Percentiles rank a stretch among this genome's conserved stretches.
These are phyloP conservation scores for Bembecia ichneumoniformis DNA, from an alignment of 2,888 invertebrate genomes.

Conservation along the genomic window DNA sequence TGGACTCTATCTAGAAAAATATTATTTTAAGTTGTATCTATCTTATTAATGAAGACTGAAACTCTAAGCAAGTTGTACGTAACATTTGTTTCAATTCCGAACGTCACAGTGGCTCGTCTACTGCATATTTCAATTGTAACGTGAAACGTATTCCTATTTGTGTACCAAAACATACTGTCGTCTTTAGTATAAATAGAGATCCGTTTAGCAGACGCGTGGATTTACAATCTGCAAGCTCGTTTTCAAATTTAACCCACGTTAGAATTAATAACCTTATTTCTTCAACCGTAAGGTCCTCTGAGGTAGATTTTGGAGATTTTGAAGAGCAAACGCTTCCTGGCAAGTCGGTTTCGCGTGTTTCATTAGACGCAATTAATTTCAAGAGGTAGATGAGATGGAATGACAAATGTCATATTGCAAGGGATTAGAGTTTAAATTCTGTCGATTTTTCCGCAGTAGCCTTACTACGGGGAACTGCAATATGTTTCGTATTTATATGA, in stretches of 20 bases:
- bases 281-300: neutral
- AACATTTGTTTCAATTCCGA: neutral
- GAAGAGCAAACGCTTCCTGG: slow-evolving; percentile 8
- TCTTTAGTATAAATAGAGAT: slow-evolving; percentile 5
- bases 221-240: slow-evolving; percentile 8
- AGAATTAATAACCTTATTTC: neutral
- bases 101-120: neutral
- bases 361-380: slow-evolving; percentile 54
- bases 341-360: slow-evolving; percentile 29
- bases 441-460: neutral
- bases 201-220: slow-evolving; percentile 6
- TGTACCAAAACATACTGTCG: slow-evolving; percentile 6
- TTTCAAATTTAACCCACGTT: neutral
- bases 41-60: too few relatives aligned
- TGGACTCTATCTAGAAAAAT: too few relatives aligned
- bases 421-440: slow-evolving; percentile 6
- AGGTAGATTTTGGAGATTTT: neutral
- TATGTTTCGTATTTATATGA: neutral
- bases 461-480: neutral
- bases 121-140: neutral
- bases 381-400: slow-evolving; percentile 17
- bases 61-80: neutral
- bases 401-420: slow-evolving; percentile 10
- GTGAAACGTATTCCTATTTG: slow-evolving; percentile 9
- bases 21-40: too few relatives aligned